phyloP scores from a whole-genome alignment of 2,888 invertebrate species.

The Caenorhabditis auriculariae region DNA sequence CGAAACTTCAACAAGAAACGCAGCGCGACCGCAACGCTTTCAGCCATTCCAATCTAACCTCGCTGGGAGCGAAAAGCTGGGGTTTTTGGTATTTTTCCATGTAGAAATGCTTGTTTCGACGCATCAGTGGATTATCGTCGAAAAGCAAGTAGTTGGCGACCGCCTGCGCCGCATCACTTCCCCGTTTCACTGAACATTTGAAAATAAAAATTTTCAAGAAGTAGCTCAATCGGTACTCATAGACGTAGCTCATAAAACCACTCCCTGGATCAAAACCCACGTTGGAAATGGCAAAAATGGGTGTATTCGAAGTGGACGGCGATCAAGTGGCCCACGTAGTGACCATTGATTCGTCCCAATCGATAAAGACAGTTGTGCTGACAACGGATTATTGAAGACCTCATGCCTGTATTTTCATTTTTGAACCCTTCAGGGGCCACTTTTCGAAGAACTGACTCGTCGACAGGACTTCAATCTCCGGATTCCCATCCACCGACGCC shows the following conservation, averaged over 20 bases:
- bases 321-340: constrained; percentile 46
- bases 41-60: too few relatives aligned
- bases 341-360: constrained; percentile 52
- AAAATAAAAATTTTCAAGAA: neutral
- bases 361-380: constrained; percentile 43
- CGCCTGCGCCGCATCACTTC: constrained; percentile 51
- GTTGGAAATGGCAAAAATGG: constrained; percentile 56
- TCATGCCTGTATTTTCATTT: constrained; percentile 23
- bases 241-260: neutral
- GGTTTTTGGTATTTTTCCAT: constrained; percentile 36
- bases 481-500: constrained; percentile 45
- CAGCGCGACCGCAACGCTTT: too few relatives aligned
- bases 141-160: constrained; percentile 56
- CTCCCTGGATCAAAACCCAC: constrained; percentile 25
- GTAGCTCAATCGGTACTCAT: neutral
- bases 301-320: constrained; percentile 55
- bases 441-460: constrained; percentile 42
- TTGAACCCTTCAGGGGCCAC: neutral
- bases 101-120: constrained; percentile 53
- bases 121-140: constrained; percentile 52
- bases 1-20: too few relatives aligned
- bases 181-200: constrained; percentile 46
- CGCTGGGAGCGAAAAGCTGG: constrained; percentile 38
- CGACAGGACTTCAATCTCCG: constrained; percentile 49
- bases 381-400: constrained; percentile 47